Percentiles rank a stretch among this genome's conserved stretches.
phyloP scores from a whole-genome alignment of 2,888 invertebrate species.

The Sepiola atlantica region DNA sequence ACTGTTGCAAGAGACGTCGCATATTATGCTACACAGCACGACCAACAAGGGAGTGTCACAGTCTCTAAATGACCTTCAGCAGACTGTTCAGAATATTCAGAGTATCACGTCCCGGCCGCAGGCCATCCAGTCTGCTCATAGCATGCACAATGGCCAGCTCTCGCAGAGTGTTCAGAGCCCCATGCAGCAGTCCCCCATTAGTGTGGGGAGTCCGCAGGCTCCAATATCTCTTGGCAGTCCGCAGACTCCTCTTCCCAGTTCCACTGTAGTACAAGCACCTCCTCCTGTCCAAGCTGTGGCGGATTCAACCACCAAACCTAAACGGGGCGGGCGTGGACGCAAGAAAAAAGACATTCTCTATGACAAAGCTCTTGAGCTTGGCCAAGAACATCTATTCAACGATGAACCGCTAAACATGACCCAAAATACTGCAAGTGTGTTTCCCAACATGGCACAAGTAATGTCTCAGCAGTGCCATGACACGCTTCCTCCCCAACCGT shows the following conservation, averaged over 20 bases:
- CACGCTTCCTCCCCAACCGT: constrained; percentile 43
- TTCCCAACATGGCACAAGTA: constrained; percentile 43
- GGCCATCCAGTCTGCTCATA: constrained; percentile 49
- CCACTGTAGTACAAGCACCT: constrained; percentile 59
- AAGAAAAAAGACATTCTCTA: constrained; percentile 59
- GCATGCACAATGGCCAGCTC: constrained; percentile 49
- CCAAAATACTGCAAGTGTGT: constrained; percentile 2
- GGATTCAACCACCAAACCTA: constrained; percentile 72
- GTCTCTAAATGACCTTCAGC: constrained; percentile 41
- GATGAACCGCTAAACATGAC: constrained; percentile 46
- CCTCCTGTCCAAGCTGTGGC: constrained; percentile 69
- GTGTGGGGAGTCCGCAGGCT: constrained; percentile 60
- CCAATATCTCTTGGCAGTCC: constrained; percentile 60
- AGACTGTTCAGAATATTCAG: constrained; percentile 47
- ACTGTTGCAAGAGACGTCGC: constrained; percentile 42
- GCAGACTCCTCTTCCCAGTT: constrained; percentile 58
- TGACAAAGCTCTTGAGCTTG: constrained; percentile 45
- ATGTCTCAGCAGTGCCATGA: constrained; percentile 43
- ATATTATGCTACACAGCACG: constrained; percentile 45
- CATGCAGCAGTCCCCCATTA: constrained; percentile 59
- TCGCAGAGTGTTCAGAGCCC: constrained; percentile 58
- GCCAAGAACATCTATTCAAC: constrained; percentile 40
- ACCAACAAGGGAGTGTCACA: constrained; percentile 34
- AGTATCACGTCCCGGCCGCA: constrained; percentile 41
- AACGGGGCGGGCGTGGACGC: constrained; percentile 58